Base-by-base conservation (phyloP, 1,140 invertebrate species). In the Drosophila bocqueti region DNA sequence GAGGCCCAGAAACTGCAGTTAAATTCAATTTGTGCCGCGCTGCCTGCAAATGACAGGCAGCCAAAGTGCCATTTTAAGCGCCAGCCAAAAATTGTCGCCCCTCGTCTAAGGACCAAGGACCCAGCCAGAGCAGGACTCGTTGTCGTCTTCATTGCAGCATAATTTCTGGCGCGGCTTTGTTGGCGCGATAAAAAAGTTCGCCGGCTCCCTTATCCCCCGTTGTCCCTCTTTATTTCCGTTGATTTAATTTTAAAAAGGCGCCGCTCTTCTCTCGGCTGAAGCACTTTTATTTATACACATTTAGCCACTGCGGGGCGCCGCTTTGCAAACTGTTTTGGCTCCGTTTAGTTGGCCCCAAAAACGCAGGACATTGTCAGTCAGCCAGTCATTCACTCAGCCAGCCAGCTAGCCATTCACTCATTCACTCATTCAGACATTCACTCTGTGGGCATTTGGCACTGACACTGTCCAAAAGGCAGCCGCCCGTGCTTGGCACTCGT, bases 191-290 rank as follows among this genome's bases (percentile, higher is more conserved):
- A 81, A 84, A 89, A 87, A 87, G 77, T 89, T 81, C 55, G 50
- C 65, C 29, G 55, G 52, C 52, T 62, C 54, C 52, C n/a, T 40
- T 29, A 29, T 60, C 63, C 50, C 77, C 52, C 47, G 71, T 78
- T 72, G 60, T 81, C 72, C 60, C 54, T 61, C 61, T 57, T 80
- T 80, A 80, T 76, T 84, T 84, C 79, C 79, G 85, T 90, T 90
- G 85, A 90, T 90, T 90, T 90, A 90, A 90, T 90, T 89, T 89
- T 73, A 89, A 89, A 81, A 84, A 90, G 85, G 81, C 87, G 85
- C 76, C 85, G 79, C 81, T 79, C 61, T 71, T 65, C 71, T 49
- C 72, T 67, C 63, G 67, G 65, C 63, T 65, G 77, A 69, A 87
- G 83, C 81, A 78, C 80, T 89, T 81, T 87, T 87, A 87, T 89